Base-by-base conservation (phyloP, 2,888 invertebrate species). In the Clistopyga incitator region DNA sequence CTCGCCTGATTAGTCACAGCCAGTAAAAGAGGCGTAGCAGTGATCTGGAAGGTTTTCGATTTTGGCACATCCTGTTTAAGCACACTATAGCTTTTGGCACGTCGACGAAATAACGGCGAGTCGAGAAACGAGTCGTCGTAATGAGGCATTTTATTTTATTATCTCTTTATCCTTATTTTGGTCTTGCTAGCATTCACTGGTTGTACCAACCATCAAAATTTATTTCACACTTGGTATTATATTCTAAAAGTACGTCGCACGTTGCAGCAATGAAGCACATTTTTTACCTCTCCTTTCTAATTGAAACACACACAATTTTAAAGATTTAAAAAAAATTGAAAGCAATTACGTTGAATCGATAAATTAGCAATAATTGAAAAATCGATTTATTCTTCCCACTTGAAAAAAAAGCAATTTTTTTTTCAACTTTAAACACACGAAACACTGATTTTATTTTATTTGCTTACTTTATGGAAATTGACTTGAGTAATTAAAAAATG, bases 101-200 rank as follows among this genome's bases (percentile, higher is more conserved):
- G 92, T 61, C 92, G 92, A 80, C 92, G 90, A 85, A 93, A 93
- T 52, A 91, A 86, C 85, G 92, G 92, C 84, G 92, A 92, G 84
- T 92, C 91, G 70, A 92, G 89, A 78, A 93, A 92, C 52, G 90
- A 90, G 74, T 93, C 93, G 89, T 93, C 93, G 91, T 92, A 93
- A 74, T 92, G 92, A 80, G 93, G 92, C 93, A 93, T 93, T 84
- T 87, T 89, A 50, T 74, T 78, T 74, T 84, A 29, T 76, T 77
- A 72, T 81, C 82, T 75, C 18, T 81, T 23, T 34, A 50, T 25
- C 45, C 64, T 71, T 18, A 52, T 67, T 76, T 34, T n/a, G n/a
- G n/a, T 34, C 34, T 3, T n/a, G n/a, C n/a, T 15, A n/a, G n/a
- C 15, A 29, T 54, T 59, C 0, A 42, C 10, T 25, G 8, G 15